phyloP scores from a whole-genome alignment of 2,113 vertebrate genomes.

The Trogon melanurus region DNA sequence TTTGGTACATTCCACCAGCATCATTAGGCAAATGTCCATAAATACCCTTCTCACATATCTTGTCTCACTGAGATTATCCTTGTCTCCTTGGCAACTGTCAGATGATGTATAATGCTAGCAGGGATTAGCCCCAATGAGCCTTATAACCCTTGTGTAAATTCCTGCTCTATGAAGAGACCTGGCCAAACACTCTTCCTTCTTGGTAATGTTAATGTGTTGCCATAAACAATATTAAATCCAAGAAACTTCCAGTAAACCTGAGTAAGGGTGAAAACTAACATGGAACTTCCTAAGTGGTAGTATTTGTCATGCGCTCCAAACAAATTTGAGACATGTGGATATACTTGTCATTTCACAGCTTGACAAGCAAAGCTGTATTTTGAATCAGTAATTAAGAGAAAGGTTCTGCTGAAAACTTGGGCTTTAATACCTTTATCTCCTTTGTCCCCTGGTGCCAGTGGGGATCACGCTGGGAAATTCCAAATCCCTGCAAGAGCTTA shows the following conservation, averaged over 20 bases:
- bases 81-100: constrained; percentile 66
- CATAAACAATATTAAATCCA: constrained; percentile 7
- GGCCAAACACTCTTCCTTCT: neutral
- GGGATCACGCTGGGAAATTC: constrained; percentile 33
- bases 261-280: neutral
- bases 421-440: constrained; percentile 43
- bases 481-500: constrained; percentile 21
- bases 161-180: constrained; percentile 15
- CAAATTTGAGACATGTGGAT: neutral
- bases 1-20: constrained; percentile 35
- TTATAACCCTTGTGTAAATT: constrained; percentile 39
- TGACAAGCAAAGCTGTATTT: constrained; percentile 30
- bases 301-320: neutral
- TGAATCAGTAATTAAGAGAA: constrained; percentile 8
- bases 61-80: constrained; percentile 59
- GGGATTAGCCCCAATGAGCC: constrained; percentile 55
- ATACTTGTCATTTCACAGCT: neutral
- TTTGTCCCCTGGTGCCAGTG: neutral
- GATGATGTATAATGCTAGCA: constrained; percentile 52
- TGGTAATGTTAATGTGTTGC: neutral
- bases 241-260: neutral
- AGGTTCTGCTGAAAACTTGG: constrained; percentile 40
- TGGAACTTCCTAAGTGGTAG: neutral
- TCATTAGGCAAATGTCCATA: constrained; percentile 52
- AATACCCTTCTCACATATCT: constrained; percentile 66